Base-by-base conservation (phyloP, 2,797 vertebrate genomes). In the Okamejei kenojei region DNA sequence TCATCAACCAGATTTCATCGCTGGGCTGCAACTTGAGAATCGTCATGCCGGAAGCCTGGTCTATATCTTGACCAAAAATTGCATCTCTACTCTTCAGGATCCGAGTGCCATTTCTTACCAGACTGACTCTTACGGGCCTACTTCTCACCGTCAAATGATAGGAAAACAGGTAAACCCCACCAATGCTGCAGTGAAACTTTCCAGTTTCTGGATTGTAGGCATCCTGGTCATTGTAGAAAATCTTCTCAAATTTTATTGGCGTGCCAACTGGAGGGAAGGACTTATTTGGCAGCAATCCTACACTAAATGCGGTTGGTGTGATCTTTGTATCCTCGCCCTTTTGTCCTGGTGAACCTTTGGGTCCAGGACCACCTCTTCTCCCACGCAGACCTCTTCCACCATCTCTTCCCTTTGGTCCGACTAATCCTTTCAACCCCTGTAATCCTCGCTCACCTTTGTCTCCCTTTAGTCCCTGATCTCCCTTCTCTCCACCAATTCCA, bases 1-100 rank as follows among this genome's bases (percentile, higher is more conserved):
- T 98, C 95, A 99, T 99, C 95, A 99, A 95, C 99, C 99, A 99
- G 91, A 99, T 98, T 93, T 98, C 97, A 94, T 99, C 99, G 0
- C 98, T 98, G 0, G 23, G 95, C 0, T 94, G 95, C 93, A 99
- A 95, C 93, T 95, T 97, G 93, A 99, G 95, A 94, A 99, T 94
- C 90, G 98, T 96, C 71, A 99, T 96, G 93, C 97, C 97, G 93
- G 98, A 99, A 0, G 98, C 98, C 95, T 99, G 99, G 95, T 99
- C 98, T 11, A 98, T 98, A 95, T 99, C 98, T 94, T 99, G 98
- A 9, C 98, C 98, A 0, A 98, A 97, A 45, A 99, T 96, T 0
- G 98, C 98, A 95, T 99, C 98, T 19, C 99, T 96, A 58, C 97
- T 97, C 94, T 97, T 97, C 93, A 98, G 96, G 93, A 96, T 96